Evolutionary conservation across 30 jellyfish, hydroid and myxozoan genomes (phyloP), one percentile per base, ranked within the genome.

Genomic region (Aurelia sp.): DNA sequence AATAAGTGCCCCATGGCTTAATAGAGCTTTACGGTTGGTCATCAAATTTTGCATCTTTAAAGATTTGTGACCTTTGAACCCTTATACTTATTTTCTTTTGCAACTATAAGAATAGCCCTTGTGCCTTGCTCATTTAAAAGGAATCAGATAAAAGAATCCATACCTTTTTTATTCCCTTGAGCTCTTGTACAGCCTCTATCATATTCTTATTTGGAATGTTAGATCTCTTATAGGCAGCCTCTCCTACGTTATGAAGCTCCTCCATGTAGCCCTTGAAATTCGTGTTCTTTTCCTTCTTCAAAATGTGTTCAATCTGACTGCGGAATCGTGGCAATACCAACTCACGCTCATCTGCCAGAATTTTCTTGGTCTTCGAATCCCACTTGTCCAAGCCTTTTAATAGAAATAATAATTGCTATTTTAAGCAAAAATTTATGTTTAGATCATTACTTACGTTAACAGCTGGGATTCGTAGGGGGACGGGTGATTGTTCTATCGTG

Each of bases 221-320:
- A 1, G 88, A 77, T 37, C 88, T 77, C 88, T 61, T 77, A 52
- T 77, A 77, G 13, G 88, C 88, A 47, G 78, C 78, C 44, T 77
- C 67, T 40, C 88, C 88, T 30, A 77, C 68, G 10, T 61, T n/a
- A 48, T 77, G 88, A 16, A 77, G 50, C 65, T 77, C 88, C 20
- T 77, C 20, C 88, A 77, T 77, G 63, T 77, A 77, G 13, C 68
- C 88, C 10, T 13, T 55, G 48, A 77, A 62, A 48, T 60, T 62
- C 20, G 75, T 37, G 40, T 77, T 61, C 88, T 77, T 77, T 22
- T 77, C 88, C 20, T 22, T 62, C 79, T 9, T 59, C 78, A 77
- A 50, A n/a, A 77, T 77, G 27, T 77, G 78, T 11, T 77, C 68
- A 40, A 77, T 77, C 64, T 77, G 88, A 40, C 88, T 62, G 61